Base-by-base conservation (phyloP, 2,113 vertebrate species). In the Leptobrachium leishanense region DNA sequence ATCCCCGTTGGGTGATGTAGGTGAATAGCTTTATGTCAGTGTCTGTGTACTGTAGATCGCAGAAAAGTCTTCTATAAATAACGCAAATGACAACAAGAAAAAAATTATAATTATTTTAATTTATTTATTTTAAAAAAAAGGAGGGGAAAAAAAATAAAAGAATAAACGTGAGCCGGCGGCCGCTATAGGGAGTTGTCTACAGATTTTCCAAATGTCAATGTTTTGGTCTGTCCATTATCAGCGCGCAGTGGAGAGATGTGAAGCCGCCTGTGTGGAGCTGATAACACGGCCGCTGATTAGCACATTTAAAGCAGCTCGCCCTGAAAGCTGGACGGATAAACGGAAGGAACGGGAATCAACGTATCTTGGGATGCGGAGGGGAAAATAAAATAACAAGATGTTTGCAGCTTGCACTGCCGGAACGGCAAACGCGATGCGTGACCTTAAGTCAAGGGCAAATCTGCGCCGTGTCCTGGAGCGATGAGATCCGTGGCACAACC, bases 391-490 rank as follows among this genome's bases (percentile, higher is more conserved):
- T 42, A 57, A 74, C 50, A 12, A 54, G 77, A 5, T 42, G 11
- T 46, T 42, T 68, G 4, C 63, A 44, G n/a, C 12, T 50, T 11
- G 59, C 41, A 20, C 62, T 46, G 42, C 2, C 12, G 4, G 13
- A 15, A 6, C 20, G 31, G 44, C 15, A 2, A 59, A 70, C 13
- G 50, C 31, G 46, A 54, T 63, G 4, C 12, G 20, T 67, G 78
- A 81, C 78, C 78, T 81, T 74, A 74, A 40, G 43, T 74, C 78
- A 81, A 81, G 78, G 78, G 73, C 63, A 81, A 81, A 81, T 64
- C 42, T 31, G 20, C 39, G 43, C 63, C 44, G 39, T 8, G 40
- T 42, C 1, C 31, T 12, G 44, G 53, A 42, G 1, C 11, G 15
- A 3, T 53, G 50, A 39, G 31, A 31, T 31, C 20, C 20, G 20